Evolutionary conservation across 2,797 vertebrate genomes (phyloP).

Genomic region (Eulemur albifrons): DNA sequence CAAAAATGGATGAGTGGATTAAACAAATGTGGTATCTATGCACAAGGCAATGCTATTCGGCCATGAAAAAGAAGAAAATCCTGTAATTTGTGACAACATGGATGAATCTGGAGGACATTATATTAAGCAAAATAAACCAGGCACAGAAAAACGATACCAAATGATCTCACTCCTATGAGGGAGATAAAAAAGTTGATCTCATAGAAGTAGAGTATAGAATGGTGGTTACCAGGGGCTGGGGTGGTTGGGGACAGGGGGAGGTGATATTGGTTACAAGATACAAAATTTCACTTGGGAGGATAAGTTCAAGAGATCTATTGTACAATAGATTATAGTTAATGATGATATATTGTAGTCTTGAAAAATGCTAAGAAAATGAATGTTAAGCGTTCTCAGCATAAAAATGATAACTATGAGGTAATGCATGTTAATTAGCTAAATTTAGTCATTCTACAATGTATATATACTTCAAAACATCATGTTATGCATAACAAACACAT

Average conservation of each 20-base stretch:
- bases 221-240: not conserved
- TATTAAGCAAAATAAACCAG: not conserved
- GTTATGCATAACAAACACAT: not conserved
- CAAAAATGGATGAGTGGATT: not conserved
- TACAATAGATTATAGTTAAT: not conserved
- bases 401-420: not conserved
- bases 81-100: not conserved
- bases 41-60: not conserved
- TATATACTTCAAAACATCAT: not conserved
- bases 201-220: too few relatives aligned
- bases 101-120: not conserved
- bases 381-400: not conserved
- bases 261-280: not conserved
- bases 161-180: not conserved
- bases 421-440: not conserved
- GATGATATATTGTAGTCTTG: not conserved
- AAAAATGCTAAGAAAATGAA: not conserved
- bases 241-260: too few relatives aligned
- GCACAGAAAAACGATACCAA: not conserved
- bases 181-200: not conserved
- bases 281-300: not conserved
- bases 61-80: not conserved
- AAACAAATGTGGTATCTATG: not conserved
- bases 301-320: not conserved
- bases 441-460: not conserved